Evolutionary conservation across 1,140 invertebrate genomes (phyloP), one percentile per base, ranked within the genome.

Genomic region (Proales similis): DNA sequence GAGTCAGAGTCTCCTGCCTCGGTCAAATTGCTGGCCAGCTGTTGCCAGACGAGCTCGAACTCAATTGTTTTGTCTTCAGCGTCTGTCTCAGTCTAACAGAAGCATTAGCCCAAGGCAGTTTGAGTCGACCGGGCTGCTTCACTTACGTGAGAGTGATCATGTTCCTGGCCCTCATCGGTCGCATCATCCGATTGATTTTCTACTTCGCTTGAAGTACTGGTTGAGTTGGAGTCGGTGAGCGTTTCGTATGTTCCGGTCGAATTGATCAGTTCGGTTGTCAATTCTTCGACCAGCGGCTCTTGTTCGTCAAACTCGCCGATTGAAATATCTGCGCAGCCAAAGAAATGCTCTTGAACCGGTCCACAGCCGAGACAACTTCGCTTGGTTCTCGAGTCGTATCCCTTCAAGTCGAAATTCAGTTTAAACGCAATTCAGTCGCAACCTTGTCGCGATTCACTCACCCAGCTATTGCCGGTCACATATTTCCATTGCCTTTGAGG

Each of bases 261-360:
- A 14, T 36, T 36, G 33, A 36, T 9, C 33, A 9, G 14, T 14
- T 36, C 9, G 33, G 14, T 36, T 14, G 33, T 9, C 14, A 14
- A 36, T 53, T 53, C 49, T n/a, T 33, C 26, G 6, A 36, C 29
- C 26, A n/a, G n/a, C n/a, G n/a, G n/a, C n/a, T 53, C 49, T 38
- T 20, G 14, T 12, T 29, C 51, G 45, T 42, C 51, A 3, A 14
- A 36, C 9, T 42, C 51, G 39, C 22, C n/a, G 20, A 70, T 68
- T 7, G 66, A 45, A 2, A 70, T 64, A 60, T 70, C 69, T 1
- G 69, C 63, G 51, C 69, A 70, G 7, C 66, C 67, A 24, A 65
- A 63, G 43, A 71, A 71, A 27, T 70, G 64, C 65, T 71, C 70
- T 45, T 71, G 70, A 3, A 53, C 64, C 22, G 66, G 67, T 24